Percentiles rank a stretch among this genome's conserved stretches.
These are phyloP conservation scores for Agonopterix alstromeriana DNA, from an alignment of 2,888 invertebrate genomes.

Conservation along the genomic window DNA sequence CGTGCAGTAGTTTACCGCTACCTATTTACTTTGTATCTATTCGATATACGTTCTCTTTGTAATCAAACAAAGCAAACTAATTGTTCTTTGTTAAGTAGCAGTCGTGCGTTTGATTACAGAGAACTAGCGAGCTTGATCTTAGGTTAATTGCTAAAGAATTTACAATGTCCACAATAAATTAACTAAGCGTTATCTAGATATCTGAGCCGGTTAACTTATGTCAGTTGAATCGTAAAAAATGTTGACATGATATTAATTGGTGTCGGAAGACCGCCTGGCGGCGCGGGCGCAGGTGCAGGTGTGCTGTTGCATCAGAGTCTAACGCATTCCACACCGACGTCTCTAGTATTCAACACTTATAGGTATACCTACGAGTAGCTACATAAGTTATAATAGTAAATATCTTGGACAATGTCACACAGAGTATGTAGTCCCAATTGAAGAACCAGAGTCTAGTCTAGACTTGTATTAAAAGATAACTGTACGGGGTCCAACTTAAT, in stretches of 20 bases:
- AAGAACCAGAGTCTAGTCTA: too few species aligned
- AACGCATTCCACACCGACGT: constrained; percentile 34
- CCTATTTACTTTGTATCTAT: constrained; percentile 2
- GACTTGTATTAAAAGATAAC: too few species aligned
- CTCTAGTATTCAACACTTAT: constrained; percentile 7
- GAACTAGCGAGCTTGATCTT: constrained; percentile 1
- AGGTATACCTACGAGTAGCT: too few species aligned
- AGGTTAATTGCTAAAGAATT: constrained; percentile 5
- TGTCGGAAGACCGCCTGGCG: constrained; percentile 59
- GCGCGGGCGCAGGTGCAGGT: constrained; percentile 40
- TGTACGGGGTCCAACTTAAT: too few species aligned
- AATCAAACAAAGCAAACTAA: constrained; percentile 6
- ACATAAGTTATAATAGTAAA: too few species aligned
- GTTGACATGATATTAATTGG: constrained; percentile 51
- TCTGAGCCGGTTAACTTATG: constrained; percentile 10
- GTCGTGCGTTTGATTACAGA: constrained; percentile 4
- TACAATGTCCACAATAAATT: background rate
- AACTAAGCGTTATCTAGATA: background rate
- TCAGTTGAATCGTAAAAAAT: constrained; percentile 33
- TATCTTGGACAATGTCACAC: too few species aligned
- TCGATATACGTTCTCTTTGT: constrained; percentile 2
- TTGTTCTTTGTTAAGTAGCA: constrained; percentile 7
- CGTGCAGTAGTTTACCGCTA: constrained; percentile 25
- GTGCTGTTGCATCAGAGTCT: constrained; percentile 44
- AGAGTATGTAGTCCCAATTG: too few species aligned